Conservation (phyloP, 2,113 vertebrate species). For the Chionodraco myersi region DNA sequence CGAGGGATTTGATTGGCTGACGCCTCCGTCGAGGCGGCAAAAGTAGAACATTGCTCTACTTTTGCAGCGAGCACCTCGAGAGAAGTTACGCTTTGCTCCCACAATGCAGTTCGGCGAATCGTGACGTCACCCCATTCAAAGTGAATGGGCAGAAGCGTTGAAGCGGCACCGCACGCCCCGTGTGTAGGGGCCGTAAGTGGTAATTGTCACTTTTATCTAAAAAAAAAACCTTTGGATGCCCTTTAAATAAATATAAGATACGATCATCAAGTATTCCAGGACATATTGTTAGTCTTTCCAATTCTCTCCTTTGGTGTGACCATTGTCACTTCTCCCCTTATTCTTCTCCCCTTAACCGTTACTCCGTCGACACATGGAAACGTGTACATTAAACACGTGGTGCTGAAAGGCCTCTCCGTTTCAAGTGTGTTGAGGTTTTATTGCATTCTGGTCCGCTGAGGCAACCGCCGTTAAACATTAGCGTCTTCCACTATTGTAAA, state of each 20-base stretch:
- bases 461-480: slow-evolving; percentile 37
- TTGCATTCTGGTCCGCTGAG: slow-evolving; percentile 45
- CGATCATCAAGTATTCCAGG: neutral
- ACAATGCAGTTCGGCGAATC: too few species aligned
- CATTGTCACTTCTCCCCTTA: slow-evolving; percentile 23
- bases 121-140: too few species aligned
- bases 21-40: too few species aligned
- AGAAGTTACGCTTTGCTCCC: too few species aligned
- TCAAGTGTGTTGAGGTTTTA: slow-evolving; percentile 33
- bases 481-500: slow-evolving; percentile 21
- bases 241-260: neutral
- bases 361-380: slow-evolving; percentile 37
- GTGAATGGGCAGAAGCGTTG: too few species aligned
- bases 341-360: neutral
- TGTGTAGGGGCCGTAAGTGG: too few species aligned
- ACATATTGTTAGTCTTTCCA: neutral
- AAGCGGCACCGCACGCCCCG: too few species aligned
- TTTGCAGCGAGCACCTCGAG: too few species aligned
- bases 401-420: slow-evolving; percentile 19
- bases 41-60: too few species aligned
- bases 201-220: too few species aligned
- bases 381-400: neutral
- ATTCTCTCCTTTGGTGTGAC: neutral
- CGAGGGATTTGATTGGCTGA: too few species aligned
- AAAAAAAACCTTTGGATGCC: neutral